phyloP scores from a whole-genome alignment of 1,140 invertebrate species.

The Zaprionus davidi region DNA sequence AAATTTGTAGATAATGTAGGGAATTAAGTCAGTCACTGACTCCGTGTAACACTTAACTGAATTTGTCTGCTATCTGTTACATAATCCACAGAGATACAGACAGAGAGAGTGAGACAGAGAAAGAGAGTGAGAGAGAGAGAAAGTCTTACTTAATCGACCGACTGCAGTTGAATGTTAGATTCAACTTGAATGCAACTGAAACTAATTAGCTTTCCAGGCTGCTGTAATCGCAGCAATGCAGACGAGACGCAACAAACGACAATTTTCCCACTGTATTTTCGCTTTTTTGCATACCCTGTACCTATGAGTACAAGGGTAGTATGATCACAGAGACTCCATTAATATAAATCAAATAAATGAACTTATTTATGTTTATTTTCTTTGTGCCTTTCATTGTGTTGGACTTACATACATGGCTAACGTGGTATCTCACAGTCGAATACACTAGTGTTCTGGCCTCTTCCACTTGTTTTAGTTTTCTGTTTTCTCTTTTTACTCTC shows the following conservation, averaged over 20 bases:
- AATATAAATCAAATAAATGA: no score
- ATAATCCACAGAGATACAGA: conserved; percentile 33
- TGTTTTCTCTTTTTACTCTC: conserved; percentile 22
- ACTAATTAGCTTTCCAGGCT: conserved; percentile 77
- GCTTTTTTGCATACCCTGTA: conserved; percentile 49
- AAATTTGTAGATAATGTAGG: conserved; percentile 62
- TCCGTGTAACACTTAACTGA: conserved; percentile 78
- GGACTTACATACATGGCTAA: no score
- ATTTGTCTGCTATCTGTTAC: conserved; percentile 61
- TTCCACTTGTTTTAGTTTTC: not conserved
- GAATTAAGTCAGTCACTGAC: conserved; percentile 78
- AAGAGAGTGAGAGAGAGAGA: conserved; percentile 34
- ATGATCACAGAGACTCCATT: no score
- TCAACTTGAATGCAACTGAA: conserved; percentile 68
- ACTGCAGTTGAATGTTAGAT: conserved; percentile 61
- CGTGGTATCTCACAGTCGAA: not conserved
- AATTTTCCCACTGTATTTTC: conserved; percentile 80
- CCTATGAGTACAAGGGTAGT: not conserved
- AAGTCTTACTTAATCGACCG: conserved; percentile 70
- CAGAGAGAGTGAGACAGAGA: conserved; percentile 24
- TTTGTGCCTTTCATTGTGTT: no score
- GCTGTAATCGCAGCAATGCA: conserved; percentile 61
- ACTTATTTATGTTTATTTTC: no score
- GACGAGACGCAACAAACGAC: conserved; percentile 63
- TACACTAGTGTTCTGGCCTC: not conserved